These are phyloP conservation scores for Helostoma temminkii DNA, from an alignment of 2,797 vertebrate genomes.

Conservation along the genomic window DNA sequence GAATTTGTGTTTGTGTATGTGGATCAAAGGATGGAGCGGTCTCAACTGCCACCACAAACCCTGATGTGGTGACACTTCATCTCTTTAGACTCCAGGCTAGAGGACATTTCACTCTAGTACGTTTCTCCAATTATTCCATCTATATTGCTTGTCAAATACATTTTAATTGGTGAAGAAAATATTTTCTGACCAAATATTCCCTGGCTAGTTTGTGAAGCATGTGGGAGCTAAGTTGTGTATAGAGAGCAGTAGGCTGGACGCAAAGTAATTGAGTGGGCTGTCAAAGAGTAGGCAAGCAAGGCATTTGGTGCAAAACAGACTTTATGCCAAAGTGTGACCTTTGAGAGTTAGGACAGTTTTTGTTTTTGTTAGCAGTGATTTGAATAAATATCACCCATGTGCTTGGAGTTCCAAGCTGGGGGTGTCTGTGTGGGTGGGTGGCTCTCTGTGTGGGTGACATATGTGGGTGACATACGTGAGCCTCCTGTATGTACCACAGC, in stretches of 20 bases:
- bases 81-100: conserved; percentile 32
- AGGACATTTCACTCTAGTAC: conserved; percentile 27
- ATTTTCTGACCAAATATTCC: conserved; percentile 47
- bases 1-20: neutral
- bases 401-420: conserved; percentile 30
- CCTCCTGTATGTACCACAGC: conserved; percentile 40
- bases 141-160: conserved; percentile 21
- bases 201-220: conserved; percentile 43
- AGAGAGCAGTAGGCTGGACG: conserved; percentile 64
- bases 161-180: conserved; percentile 51
- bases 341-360: conserved; percentile 59
- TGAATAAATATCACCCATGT: conserved; percentile 36
- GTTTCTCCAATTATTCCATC: conserved; percentile 12
- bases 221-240: conserved; percentile 62
- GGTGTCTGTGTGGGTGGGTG: conserved; percentile 31
- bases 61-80: conserved; percentile 19
- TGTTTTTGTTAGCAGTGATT: conserved; percentile 47
- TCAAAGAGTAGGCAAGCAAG: conserved; percentile 63
- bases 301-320: conserved; percentile 74
- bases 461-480: conserved; percentile 51
- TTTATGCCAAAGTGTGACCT: conserved; percentile 72
- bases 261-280: conserved; percentile 67
- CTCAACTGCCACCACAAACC: conserved; percentile 13
- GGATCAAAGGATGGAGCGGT: conserved; percentile 23
- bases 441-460: conserved; percentile 53